Conservation (phyloP, 2,888 invertebrate genomes). For the Aelia acuminata region DNA sequence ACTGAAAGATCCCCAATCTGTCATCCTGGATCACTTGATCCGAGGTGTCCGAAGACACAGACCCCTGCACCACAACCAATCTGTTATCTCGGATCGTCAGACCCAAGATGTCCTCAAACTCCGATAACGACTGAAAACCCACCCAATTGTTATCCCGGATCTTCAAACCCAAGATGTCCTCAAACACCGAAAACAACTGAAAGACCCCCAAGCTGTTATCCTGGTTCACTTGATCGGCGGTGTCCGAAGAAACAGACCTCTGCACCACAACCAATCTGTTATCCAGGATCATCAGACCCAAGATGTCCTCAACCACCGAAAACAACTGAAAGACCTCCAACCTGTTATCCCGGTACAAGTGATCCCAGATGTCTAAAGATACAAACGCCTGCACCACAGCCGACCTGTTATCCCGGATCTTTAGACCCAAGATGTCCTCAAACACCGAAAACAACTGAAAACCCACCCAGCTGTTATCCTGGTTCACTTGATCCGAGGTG, state of each 20-base stretch:
- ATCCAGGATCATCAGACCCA: background rate
- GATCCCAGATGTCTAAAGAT: background rate
- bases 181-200: slow-evolving; percentile 56
- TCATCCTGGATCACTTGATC: slow-evolving; percentile 65
- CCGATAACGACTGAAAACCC: slow-evolving; percentile 69
- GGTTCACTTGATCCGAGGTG: background rate
- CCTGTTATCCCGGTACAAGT: background rate
- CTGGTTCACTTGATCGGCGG: slow-evolving; percentile 57
- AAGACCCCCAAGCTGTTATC: background rate
- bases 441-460: background rate
- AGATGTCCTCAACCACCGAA: background rate
- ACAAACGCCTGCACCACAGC: slow-evolving; percentile 57
- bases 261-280: background rate
- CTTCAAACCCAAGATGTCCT: slow-evolving; percentile 67
- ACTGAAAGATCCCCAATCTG: slow-evolving; percentile 62
- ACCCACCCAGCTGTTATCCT: background rate
- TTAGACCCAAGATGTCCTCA: background rate
- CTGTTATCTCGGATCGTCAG: slow-evolving; percentile 63
- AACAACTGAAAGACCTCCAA: background rate
- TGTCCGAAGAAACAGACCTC: background rate
- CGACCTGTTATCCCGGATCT: background rate
- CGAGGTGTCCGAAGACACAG: slow-evolving; percentile 62
- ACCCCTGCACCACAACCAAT: slow-evolving; percentile 57
- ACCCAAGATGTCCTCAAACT: slow-evolving; percentile 66
- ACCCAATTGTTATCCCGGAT: slow-evolving; percentile 64